Evolutionary conservation across 2,888 invertebrate genomes (phyloP), one percentile per base, ranked within the genome.

Genomic region (Cactoblastis cactorum): DNA sequence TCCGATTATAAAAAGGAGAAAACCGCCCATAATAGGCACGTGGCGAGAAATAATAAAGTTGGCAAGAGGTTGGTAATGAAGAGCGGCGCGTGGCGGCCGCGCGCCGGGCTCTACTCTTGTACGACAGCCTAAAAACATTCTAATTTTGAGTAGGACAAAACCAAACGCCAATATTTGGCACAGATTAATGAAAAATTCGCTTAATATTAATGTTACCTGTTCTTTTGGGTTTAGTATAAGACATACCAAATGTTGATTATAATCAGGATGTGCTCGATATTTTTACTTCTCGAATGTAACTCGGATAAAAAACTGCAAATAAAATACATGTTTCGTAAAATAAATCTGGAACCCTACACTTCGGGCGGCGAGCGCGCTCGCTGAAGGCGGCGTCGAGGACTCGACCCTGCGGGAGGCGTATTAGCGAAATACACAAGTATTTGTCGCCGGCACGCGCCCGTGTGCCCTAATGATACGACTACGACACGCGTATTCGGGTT

Each of bases 11-110:
- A 71, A 75, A 65, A 65, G 65, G 58, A 67, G 71, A 73, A 77
- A 80, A 77, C 77, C 78, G 67, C 77, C 77, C 58, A 74, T 71
- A 81, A 83, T 80, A 65, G 83, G 56, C 85, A 77, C 87, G 86
- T 86, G 87, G 72, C 83, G 71, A 70, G 73, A 80, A 83, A 85
- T 85, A 86, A 85, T 86, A 85, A 83, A 78, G 81, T 74, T 71
- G 65, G 76, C 67, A 73, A 78, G 77, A 74, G 73, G 71, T 69
- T 67, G 72, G 74, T 83, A 85, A 84, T 84, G 84, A 84, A 78
- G 75, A 65, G 57, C 48, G 75, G 55, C 83, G 76, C 80, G 84
- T 83, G 85, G 52, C 77, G 63, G 52, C 52, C 56, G 63, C 67
- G 68, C 64, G 69, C 38, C 66, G 66, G 55, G n/a, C n/a, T n/a